Evolutionary conservation across 1,140 invertebrate species (phyloP), one percentile per base, ranked within the genome.

Genomic region (Oppia nitens): DNA sequence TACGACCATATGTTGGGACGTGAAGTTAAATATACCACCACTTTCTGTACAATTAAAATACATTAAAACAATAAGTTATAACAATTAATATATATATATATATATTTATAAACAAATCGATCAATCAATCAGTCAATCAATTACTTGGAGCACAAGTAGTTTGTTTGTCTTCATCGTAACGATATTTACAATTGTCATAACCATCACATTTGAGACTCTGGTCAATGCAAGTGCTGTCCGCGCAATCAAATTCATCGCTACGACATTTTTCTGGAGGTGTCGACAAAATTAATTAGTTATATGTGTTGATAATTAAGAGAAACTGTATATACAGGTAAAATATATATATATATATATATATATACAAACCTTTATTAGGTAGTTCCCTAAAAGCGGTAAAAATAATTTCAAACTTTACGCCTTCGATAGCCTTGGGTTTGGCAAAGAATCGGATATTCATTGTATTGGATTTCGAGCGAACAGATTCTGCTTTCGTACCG

Each of bases 121-220:
- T 17, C 32, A 40, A 40, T 40, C 32, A 9, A 40, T 20, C n/a
- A 3, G 2, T 25, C 53, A 55, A 54, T 6, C 9, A 45, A 23
- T 55, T 62, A 66, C 65, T 57, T 48, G 51, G 59, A 11, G 63
- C 57, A 49, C 60, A 72, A 59, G 54, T 76, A 71, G 60, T 53
- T 24, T 48, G 81, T 78, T 1, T 71, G 52, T 79, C 78, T 70
- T 91, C 87, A 68, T 93, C 88, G 72, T 83, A 85, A 50, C 83
- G 79, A 66, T 86, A 81, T 63, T 85, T 78, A 69, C 88, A 93
- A 68, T 92, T 87, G 53, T 78, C 75, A 47, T 75, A 72, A 0
- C 71, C 68, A 69, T 92, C 86, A 67, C 89, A 93, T 58, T 71
- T 72, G n/a, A 92, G 73, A 0, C 72, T 66, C 0, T 63, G 65